A percentile compares a stretch with the other conserved stretches of the same genome.
These are phyloP conservation scores for Phyllopteryx taeniolatus DNA, from an alignment of 2,113 vertebrate species.

Conservation along the genomic window DNA sequence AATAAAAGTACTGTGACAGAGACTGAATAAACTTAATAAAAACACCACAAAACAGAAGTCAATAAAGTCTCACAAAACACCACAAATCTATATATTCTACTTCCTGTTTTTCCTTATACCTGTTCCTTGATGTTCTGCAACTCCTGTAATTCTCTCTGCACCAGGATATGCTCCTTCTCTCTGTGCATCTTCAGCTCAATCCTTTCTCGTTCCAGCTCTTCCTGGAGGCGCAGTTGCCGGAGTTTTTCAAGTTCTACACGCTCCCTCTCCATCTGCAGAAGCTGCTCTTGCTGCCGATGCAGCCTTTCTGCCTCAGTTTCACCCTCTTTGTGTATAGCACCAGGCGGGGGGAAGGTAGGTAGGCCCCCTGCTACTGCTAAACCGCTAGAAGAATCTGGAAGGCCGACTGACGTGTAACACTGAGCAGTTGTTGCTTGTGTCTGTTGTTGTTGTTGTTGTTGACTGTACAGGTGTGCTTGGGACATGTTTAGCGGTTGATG, in stretches of 20 bases:
- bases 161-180: slow-evolving; percentile 93
- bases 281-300: slow-evolving; percentile 90
- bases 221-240: slow-evolving; percentile 90
- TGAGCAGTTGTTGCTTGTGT: slow-evolving; percentile 48
- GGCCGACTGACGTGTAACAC: slow-evolving; percentile 37
- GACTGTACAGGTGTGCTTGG: slow-evolving; percentile 63
- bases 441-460: slow-evolving; percentile 45
- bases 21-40: neutral
- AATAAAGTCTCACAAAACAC: slow-evolving; percentile 2
- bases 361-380: slow-evolving; percentile 53
- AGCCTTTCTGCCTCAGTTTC: slow-evolving; percentile 87
- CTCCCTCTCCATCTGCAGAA: slow-evolving; percentile 91
- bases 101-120: slow-evolving; percentile 67
- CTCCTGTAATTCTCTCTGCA: slow-evolving; percentile 94
- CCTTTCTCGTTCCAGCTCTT: slow-evolving; percentile 90
- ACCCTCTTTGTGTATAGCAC: slow-evolving; percentile 76
- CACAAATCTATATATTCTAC: slow-evolving; percentile 15
- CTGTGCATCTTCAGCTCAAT: slow-evolving; percentile 89
- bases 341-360: slow-evolving; percentile 66
- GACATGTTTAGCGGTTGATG: slow-evolving; percentile 73
- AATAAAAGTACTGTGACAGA: neutral
- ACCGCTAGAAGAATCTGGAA: slow-evolving; percentile 26
- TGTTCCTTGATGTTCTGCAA: slow-evolving; percentile 97
- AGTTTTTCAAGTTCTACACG: slow-evolving; percentile 92
- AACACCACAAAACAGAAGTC: slow-evolving; percentile 23